Base-by-base conservation (phyloP, 2,113 vertebrate genomes). In the Cariama cristata region DNA sequence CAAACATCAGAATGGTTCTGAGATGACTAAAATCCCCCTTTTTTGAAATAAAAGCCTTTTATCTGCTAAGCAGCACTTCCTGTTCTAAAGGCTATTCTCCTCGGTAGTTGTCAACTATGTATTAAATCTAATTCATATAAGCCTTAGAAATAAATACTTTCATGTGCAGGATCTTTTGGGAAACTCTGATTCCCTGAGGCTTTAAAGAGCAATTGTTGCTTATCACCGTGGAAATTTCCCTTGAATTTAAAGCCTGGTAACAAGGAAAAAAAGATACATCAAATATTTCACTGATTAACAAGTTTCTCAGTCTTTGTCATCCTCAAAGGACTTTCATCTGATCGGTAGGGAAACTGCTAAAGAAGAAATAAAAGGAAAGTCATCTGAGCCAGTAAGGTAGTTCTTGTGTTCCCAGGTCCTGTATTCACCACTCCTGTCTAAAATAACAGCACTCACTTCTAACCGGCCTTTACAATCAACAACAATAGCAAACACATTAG, bases 121-220 rank as follows among this genome's bases (percentile, higher is more conserved):
- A 93, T 93, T 97, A 92, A 74, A 74, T 92, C 64, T 94, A 91
- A 96, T 95, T 96, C 96, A 85, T 79, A 88, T 66, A 71, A 84
- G 76, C 83, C 87, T 82, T 81, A 88, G 95, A 96, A 94, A 92
- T 91, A 96, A 95, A 95, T 86, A 96, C 86, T 91, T 87, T 93
- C 88, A 92, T 88, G 88, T 93, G 85, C 74, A 76, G 71, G 81
- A 95, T 87, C 93, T 93, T 95, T 87, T 58, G 77, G 96, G 94
- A 88, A 93, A 94, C 40, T 20, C 68, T 77, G 80, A 75, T 92
- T 92, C 90, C 86, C 96, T 67, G 55, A 95, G 90, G 93, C 80
- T 90, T 87, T 62, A 80, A 93, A 95, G 68, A 94, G 90, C 79
- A 89, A 93, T 80, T 81, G 87, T 92, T 92, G 47, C 81, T 92